Evolutionary conservation across 2,797 vertebrate genomes (phyloP).

Genomic region (Clarias platycephalus): DNA sequence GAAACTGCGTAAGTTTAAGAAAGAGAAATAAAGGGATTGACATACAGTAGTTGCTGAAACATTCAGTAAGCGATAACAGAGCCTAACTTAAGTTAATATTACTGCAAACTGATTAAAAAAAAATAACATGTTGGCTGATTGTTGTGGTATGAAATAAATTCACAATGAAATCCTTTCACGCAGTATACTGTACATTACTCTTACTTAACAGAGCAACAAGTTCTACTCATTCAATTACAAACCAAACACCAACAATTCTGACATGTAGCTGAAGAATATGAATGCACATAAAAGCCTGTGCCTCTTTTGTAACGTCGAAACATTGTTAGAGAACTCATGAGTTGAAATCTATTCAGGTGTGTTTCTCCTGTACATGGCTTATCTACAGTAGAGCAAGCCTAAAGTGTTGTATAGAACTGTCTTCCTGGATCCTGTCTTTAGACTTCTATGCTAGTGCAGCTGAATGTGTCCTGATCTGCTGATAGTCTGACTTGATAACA

Average conservation of each 20-base stretch:
- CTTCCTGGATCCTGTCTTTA: conserved; percentile 39
- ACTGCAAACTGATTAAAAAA: background rate
- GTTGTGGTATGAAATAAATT: background rate
- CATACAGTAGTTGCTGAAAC: background rate
- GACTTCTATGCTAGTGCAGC: conserved; percentile 41
- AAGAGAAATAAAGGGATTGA: background rate
- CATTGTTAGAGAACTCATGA: background rate
- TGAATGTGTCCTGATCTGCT: conserved; percentile 34
- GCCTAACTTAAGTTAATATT: background rate
- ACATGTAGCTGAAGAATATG: background rate
- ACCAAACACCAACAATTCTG: background rate
- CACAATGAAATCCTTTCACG: background rate
- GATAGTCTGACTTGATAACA: conserved; percentile 42
- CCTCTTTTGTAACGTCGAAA: conserved; percentile 33
- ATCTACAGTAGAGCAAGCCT: conserved; percentile 21
- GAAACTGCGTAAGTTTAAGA: background rate
- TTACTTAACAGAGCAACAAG: background rate
- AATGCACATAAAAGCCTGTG: conserved; percentile 26
- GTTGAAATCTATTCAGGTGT: background rate
- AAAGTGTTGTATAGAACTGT: conserved; percentile 41
- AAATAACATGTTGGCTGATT: background rate
- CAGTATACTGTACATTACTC: background rate
- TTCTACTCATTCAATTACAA: background rate
- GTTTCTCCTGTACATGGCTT: conserved; percentile 12
- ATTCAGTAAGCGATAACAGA: background rate